phyloP scores from a whole-genome alignment of 2,113 vertebrate genomes.

The Syngnathus floridae region DNA sequence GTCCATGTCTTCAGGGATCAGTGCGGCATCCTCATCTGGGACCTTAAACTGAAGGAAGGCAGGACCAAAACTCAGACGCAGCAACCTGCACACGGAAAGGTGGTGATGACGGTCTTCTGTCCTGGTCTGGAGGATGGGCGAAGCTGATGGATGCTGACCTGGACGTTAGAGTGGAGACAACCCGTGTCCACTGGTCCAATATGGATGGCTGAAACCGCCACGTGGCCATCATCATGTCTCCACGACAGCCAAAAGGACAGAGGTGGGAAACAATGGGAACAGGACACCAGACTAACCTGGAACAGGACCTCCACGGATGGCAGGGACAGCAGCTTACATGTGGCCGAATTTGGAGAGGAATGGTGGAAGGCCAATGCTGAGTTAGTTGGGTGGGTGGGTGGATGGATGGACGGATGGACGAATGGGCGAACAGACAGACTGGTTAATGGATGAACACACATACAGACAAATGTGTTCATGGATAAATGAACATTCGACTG shows the following conservation, averaged over 20 bases:
- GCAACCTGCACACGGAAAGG: slow-evolving; percentile 66
- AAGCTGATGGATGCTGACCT: slow-evolving; percentile 66
- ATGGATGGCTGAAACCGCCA: slow-evolving; percentile 94
- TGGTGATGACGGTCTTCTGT: not conserved
- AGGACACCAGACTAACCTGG: slow-evolving; percentile 93
- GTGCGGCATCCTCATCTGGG: slow-evolving; percentile 85
- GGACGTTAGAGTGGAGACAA: slow-evolving; percentile 88
- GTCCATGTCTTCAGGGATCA: slow-evolving; percentile 92
- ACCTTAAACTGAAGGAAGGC: slow-evolving; percentile 92
- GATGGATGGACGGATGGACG: not conserved
- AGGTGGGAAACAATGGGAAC: slow-evolving; percentile 86
- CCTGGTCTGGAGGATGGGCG: not conserved
- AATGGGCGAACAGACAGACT: not conserved
- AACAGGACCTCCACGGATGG: slow-evolving; percentile 72
- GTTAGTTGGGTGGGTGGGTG: not conserved
- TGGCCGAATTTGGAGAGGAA: not conserved
- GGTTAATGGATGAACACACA: too few relatives aligned
- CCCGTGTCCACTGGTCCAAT: slow-evolving; percentile 95
- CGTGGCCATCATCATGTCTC: slow-evolving; percentile 92
- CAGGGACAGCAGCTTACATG: not conserved
- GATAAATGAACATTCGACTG: not conserved
- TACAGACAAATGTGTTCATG: not conserved
- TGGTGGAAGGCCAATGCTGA: too few relatives aligned
- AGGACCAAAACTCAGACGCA: slow-evolving; percentile 87
- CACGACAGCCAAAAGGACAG: slow-evolving; percentile 95